Base-by-base conservation (phyloP, 2,113 vertebrate genomes). In the Oncorhynchus gorbuscha region DNA sequence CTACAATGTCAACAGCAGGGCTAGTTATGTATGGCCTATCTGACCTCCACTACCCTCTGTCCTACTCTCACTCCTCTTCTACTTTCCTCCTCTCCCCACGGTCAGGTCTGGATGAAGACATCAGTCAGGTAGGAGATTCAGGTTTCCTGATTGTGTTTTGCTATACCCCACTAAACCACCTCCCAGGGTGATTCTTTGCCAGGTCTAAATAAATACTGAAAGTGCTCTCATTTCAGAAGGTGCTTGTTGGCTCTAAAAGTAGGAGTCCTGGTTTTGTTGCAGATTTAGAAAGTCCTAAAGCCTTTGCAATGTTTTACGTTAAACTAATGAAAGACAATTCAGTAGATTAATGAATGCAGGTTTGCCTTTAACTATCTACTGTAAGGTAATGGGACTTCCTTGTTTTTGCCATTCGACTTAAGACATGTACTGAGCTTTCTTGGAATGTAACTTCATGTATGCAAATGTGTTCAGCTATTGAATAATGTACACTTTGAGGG, bases 401-500 rank as follows among this genome's bases (percentile, higher is more conserved):
- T 68, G 26, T 68, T 30, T 16, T 4, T 35, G n/a, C n/a, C 16
- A 13, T 62, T 62, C 24, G 18, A 62, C 59, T 22, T 83, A 79
- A 45, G 39, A 45, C 39, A 88, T 86, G 32, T 13, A 9, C 73
- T 3, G 1, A 51, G 74, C 72, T 69, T 81, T 20, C 66, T 39
- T 76, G n/a, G 16, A 73, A 49, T 80, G 30, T 49, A 16, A 58
- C 49, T 68, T 73, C 81, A 86, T 86, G 79, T 82, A 83, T 86
- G 88, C 1, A 82, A 79, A 88, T 86, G 32, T 14, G 5, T 73
- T 3, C 1, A 45, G 72, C 71, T 68, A 48, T 72, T 84, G 80
- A 84, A 83, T 85, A 75, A 79, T 75, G 68, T 85, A 83, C 86
- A 85, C 74, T 89, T 84, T 77, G 59, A 79, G 81, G 82, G 72